phyloP scores from a whole-genome alignment of 2,888 invertebrate species.

The Cerastis leucographa region DNA sequence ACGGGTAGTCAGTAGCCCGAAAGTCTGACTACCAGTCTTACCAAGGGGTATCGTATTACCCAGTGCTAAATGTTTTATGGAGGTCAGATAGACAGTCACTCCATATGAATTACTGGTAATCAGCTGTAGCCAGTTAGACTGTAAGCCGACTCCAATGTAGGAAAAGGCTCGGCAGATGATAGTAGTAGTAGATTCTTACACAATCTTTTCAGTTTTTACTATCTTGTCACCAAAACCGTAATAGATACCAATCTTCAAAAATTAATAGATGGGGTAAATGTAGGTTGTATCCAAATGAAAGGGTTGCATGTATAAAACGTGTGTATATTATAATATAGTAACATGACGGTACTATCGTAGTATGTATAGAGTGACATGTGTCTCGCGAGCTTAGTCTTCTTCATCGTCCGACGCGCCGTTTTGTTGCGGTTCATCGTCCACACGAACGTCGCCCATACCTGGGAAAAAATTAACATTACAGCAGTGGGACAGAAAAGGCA shows the following conservation, averaged over 20 bases:
- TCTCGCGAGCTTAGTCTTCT: constrained; percentile 73
- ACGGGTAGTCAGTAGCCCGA: too few relatives aligned
- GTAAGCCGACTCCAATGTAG: too few relatives aligned
- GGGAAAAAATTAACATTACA: constrained; percentile 24
- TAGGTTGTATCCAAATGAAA: constrained; percentile 45
- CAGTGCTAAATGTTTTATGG: too few relatives aligned
- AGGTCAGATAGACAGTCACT: too few relatives aligned
- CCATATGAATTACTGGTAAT: too few relatives aligned
- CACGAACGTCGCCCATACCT: constrained; percentile 88
- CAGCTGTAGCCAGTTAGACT: too few relatives aligned
- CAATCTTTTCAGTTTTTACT: background rate
- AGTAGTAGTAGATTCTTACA: background rate
- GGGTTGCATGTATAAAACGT: constrained; percentile 70
- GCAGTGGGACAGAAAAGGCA: too few relatives aligned
- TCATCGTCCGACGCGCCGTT: constrained; percentile 87
- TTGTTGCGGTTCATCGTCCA: constrained; percentile 85
- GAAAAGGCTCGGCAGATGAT: too few relatives aligned
- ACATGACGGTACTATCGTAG: constrained; percentile 50
- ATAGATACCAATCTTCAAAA: background rate
- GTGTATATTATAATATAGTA: constrained; percentile 69
- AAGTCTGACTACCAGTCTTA: too few relatives aligned
- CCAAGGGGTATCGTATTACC: too few relatives aligned
- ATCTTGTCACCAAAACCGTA: background rate
- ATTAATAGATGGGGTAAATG: background rate
- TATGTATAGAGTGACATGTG: constrained; percentile 49